Evolutionary conservation across 2,113 vertebrate genomes (phyloP), one percentile per base, ranked within the genome.

Genomic region (Corydoras sp.): DNA sequence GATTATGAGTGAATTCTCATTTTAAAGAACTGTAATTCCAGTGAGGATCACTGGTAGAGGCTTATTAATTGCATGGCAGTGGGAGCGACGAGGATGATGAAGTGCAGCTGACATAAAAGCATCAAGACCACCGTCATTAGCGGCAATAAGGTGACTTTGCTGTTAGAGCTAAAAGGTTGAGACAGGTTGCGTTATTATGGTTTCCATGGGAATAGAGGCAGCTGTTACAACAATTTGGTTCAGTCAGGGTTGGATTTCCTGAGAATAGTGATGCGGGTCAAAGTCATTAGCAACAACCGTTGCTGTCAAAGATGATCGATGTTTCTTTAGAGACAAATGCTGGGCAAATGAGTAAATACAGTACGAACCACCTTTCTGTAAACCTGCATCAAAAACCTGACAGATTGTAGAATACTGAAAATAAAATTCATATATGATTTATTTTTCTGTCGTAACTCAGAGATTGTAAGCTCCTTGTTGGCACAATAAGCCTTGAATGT

Each of bases 151-250:
- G 61, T 51, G 66, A 69, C 68, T 68, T 61, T 55, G 69, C 60
- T 69, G 24, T 62, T 69, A 11, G 49, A 72, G 58, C 64, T 58
- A 72, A 7, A 15, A 55, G 71, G 58, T 51, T 8, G 11, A 56
- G 32, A 63, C 63, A 72, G 55, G 58, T 72, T 69, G 58, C 8
- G 24, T 54, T 66, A 48, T 69, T 65, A 73, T 32, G 66, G 68
- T 76, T 76, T 61, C 73, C 58, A 70, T 54, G 65, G 77, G 70
- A 64, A 69, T 69, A 72, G 35, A 73, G 71, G 77, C 69, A 79
- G 69, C 65, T 66, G 62, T 55, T 72, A 68, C 73, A 69, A 70
- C 51, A 69, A 62, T 5, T 9, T 6, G 65, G 65, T 68, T 68
- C 64, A 74, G 50, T 55, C 65, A 48, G 58, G 65, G 65, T 55